Conservation (phyloP, 64 coral and sea anemone species). For the Actinia equina region DNA sequence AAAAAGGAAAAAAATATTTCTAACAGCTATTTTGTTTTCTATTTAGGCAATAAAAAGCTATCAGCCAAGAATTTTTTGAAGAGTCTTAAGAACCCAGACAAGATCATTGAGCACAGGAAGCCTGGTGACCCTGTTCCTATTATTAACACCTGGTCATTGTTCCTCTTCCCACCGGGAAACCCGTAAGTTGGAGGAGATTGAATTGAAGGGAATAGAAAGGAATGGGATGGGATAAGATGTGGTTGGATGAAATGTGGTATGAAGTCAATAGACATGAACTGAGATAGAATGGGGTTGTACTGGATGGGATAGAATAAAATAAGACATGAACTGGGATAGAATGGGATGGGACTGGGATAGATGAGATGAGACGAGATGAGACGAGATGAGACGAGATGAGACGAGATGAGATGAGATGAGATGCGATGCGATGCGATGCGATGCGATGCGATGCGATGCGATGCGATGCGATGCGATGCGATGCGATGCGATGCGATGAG, state of each 20-base stretch:
- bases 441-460: too few species aligned
- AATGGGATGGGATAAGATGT: not conserved
- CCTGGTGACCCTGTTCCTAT: constrained; percentile 69
- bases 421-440: not conserved
- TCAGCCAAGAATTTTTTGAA: constrained; percentile 25
- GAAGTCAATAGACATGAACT: too few species aligned
- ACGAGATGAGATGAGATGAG: not conserved
- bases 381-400: not conserved
- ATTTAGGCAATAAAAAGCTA: constrained; percentile 11
- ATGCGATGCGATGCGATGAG: not conserved
- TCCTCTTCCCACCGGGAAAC: constrained; percentile 90
- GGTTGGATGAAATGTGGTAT: not conserved
- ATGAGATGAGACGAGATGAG: not conserved
- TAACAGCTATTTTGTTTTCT: not conserved
- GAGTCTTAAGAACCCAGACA: constrained; percentile 83
- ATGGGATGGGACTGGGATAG: not conserved
- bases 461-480: not conserved
- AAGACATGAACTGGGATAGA: not conserved
- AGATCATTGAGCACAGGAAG: constrained; percentile 70
- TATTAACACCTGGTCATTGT: constrained; percentile 86
- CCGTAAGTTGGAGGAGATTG: constrained; percentile 67
- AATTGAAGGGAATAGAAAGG: not conserved
- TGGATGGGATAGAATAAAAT: not conserved
- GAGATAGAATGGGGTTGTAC: not conserved
- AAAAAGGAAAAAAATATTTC: not conserved